These are phyloP conservation scores for Drosophila stalkeri DNA, from an alignment of 2,888 invertebrate genomes.

Conservation along the genomic window DNA sequence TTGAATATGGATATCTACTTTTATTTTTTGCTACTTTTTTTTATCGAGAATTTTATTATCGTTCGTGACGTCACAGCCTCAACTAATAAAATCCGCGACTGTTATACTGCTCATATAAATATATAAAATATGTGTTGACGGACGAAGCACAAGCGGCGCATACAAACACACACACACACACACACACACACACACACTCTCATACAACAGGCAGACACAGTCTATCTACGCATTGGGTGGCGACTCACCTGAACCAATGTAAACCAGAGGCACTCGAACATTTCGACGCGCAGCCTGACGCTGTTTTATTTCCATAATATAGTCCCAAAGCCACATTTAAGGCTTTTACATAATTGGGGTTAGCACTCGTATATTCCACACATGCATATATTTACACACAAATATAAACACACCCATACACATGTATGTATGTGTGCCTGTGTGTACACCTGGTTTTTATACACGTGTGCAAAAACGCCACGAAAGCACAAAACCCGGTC, in stretches of 20 bases:
- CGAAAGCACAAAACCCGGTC: conserved; percentile 52
- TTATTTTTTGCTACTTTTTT: not conserved
- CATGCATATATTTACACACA: conserved; percentile 7
- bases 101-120: not conserved
- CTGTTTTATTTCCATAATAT: conserved; percentile 72
- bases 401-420: not conserved
- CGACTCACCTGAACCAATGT: conserved; percentile 79
- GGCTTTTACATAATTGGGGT: conserved; percentile 30
- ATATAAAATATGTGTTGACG: conserved; percentile 32
- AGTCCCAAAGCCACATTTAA: conserved; percentile 82
- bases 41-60: conserved; percentile 23
- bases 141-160: conserved; percentile 30
- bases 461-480: conserved; percentile 69
- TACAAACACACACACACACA: not conserved
- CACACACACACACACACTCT: not conserved
- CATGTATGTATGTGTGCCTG: conserved; percentile 2
- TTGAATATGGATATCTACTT: too few species aligned
- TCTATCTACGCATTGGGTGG: conserved; percentile 4
- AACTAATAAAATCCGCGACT: conserved; percentile 13
- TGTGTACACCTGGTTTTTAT: conserved; percentile 29
- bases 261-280: conserved; percentile 70
- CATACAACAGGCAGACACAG: not conserved
- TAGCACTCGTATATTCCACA: conserved; percentile 10
- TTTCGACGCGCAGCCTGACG: conserved; percentile 65
- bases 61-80: conserved; percentile 39